Percentiles rank a stretch among this genome's conserved stretches.
phyloP scores from a whole-genome alignment of 2,888 invertebrate genomes.

The Drosophila sordidula region DNA sequence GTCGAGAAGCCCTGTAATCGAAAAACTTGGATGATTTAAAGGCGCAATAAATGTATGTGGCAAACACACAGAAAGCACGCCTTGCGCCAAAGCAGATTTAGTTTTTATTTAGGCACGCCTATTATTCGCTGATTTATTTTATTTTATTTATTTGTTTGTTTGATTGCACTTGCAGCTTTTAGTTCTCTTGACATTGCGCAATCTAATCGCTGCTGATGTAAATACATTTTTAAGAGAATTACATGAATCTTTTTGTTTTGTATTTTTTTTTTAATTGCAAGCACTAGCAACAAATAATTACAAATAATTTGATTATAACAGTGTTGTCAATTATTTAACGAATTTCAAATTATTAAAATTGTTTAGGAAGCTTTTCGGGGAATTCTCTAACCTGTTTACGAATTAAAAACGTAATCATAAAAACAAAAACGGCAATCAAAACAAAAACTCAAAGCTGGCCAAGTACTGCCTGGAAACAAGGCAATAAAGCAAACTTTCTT shows the following conservation, averaged over 20 bases:
- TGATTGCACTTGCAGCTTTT: constrained; percentile 21
- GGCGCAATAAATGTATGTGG: background rate
- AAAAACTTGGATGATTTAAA: background rate
- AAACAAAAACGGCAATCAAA: constrained; percentile 18
- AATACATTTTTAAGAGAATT: constrained; percentile 25
- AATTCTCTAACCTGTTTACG: constrained; percentile 43
- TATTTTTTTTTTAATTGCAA: constrained; percentile 12
- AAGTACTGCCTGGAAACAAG: constrained; percentile 32
- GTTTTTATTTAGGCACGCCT: constrained; percentile 5
- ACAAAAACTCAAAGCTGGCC: constrained; percentile 4
- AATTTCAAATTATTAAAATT: constrained; percentile 17
- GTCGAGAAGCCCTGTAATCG: background rate
- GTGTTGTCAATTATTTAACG: constrained; percentile 17
- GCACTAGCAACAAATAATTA: constrained; percentile 12
- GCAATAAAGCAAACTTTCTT: constrained; percentile 50
- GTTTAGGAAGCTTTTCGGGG: constrained; percentile 28
- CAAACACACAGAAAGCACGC: background rate
- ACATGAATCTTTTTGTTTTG: constrained; percentile 25
- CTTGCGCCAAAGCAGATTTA: background rate
- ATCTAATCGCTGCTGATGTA: constrained; percentile 30
- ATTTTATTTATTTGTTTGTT: constrained; percentile 30
- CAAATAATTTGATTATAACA: constrained; percentile 15
- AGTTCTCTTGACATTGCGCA: constrained; percentile 24
- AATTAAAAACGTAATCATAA: constrained; percentile 20
- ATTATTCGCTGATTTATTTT: constrained; percentile 19